Evolutionary conservation across 2,888 invertebrate genomes (phyloP), one percentile per base, ranked within the genome.

Genomic region (Thereva unica): DNA sequence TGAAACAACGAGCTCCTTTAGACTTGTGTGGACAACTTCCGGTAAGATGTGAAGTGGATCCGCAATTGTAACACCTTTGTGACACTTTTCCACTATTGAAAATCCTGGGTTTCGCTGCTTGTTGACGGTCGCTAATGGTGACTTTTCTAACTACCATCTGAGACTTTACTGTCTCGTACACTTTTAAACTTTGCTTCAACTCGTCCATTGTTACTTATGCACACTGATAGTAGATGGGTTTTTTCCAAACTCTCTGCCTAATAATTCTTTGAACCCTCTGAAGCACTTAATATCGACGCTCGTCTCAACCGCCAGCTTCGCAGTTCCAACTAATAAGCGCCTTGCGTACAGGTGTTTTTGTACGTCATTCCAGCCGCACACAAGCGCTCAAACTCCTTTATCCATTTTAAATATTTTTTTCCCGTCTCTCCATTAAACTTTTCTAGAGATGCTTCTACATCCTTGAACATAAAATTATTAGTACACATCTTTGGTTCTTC

Each of bases 261-360:
- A 53, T 9, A 7, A n/a, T 53, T 53, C 37, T 53, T 10, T 53
- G 9, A 35, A 4, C 5, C 4, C 53, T 53, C 3, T 5, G 44
- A 34, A 23, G 23, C 23, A 23, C 23, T 23, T 23, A 2, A 23
- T 23, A 23, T 2, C 23, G 23, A 23, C 23, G 35, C 52, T 42
- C 4, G 61, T 54, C 9, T 63, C 68, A 1, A 68, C 47, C 4
- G 64, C 64, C 9, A 67, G 34, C 5, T 67, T 66, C 9, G 64
- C 64, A 1, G 67, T 63, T 23, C 57, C 63, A 5, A 8, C 40
- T 12, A 66, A 47, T 9, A 66, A 50, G 12, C 57, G 45, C 10
- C 53, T 49, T 5, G 59, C 44, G 41, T 57, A 66, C 9, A 66
- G 12, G 53, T 64, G 63, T 44, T 57, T 63, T 40, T 63, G 64